Conservation (phyloP, 2,888 invertebrate genomes). For the Oscheius onirici region DNA sequence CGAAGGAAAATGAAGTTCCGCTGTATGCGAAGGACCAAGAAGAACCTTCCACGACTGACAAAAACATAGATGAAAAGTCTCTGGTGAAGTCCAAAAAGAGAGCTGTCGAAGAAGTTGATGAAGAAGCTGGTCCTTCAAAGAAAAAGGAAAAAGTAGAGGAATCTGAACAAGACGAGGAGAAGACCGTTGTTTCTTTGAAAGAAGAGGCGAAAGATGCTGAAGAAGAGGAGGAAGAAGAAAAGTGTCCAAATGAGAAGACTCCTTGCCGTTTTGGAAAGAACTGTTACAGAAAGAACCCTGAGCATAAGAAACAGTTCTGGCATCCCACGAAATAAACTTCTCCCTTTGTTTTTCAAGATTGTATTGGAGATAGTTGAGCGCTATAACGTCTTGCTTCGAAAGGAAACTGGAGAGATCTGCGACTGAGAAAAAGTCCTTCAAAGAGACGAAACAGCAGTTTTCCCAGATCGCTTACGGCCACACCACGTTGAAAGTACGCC, state of each 20-base stretch:
- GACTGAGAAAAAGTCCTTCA: too few species aligned
- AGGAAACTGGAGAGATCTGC: too few species aligned
- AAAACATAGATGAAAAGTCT: too few species aligned
- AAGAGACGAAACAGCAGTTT: too few species aligned
- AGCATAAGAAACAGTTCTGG: conserved; percentile 67
- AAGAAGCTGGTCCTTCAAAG: not conserved
- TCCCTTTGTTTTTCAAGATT: too few species aligned
- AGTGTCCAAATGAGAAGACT: conserved; percentile 35
- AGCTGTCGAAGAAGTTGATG: not conserved
- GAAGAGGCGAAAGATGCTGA: conserved; percentile 21
- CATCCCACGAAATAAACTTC: conserved; percentile 64
- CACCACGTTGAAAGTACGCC: too few species aligned
- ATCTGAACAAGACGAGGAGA: conserved; percentile 14
- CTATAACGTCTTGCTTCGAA: too few species aligned
- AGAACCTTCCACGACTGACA: too few species aligned
- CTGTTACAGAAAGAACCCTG: conserved; percentile 72
- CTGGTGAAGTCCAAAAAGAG: conserved; percentile 22
- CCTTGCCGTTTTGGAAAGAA: conserved; percentile 63
- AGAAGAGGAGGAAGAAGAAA: not conserved
- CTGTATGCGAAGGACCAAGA: conserved; percentile 38
- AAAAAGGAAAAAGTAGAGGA: not conserved
- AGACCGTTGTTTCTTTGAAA: too few species aligned
- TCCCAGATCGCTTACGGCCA: too few species aligned
- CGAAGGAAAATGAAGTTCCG: conserved; percentile 54
- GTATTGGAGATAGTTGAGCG: too few species aligned